Base-by-base conservation (phyloP, 2,113 vertebrate genomes). In the Trogon melanurus region DNA sequence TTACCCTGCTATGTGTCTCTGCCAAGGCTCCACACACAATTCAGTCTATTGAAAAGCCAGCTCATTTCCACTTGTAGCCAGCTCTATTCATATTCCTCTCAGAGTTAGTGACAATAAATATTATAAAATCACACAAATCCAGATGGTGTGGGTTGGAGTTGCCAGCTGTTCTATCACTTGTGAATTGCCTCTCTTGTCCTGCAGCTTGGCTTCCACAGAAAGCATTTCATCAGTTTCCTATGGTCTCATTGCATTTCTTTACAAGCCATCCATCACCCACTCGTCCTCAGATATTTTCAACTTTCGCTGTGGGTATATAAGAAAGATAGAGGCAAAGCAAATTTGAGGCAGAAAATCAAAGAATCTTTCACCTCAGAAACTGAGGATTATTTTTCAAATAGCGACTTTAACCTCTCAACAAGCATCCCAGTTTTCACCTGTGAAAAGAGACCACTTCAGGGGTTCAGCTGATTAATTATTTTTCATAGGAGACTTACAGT, bases 71-170 rank as follows among this genome's bases (percentile, higher is more conserved):
- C 79, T 89, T 74, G 29, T 58, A 96, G 94, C 93, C 94, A 96
- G 87, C 72, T 96, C 95, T 89, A 71, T 96, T 97, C 95, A 95
- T 85, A 94, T 71, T 95, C 69, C 88, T 95, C 94, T 91, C 73
- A 45, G 90, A 96, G 91, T 93, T 86, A 95, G 62, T 93, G 93
- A 94, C 95, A 91, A 92, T 89, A 96, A 97, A 96, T 94, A 93
- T 60, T 73, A 96, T 72, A 91, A 93, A 97, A 96, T 94, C 86
- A 93, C 91, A 94, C 85, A 89, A 87, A 82, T 70, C 86, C 87
- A 95, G 82, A 96, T 97, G 88, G 94, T 66, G 87, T 91, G 79
- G 75, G 85, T 92, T 97, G 78, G 38, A 94, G 82, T 51, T 95
- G 93, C 80, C 84, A 95, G 71, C 79, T 79, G 67, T 84, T 95